Percentiles rank a stretch among this genome's conserved stretches.
Conservation (phyloP, 1,140 invertebrate species). For the Cotesia chilonis region DNA sequence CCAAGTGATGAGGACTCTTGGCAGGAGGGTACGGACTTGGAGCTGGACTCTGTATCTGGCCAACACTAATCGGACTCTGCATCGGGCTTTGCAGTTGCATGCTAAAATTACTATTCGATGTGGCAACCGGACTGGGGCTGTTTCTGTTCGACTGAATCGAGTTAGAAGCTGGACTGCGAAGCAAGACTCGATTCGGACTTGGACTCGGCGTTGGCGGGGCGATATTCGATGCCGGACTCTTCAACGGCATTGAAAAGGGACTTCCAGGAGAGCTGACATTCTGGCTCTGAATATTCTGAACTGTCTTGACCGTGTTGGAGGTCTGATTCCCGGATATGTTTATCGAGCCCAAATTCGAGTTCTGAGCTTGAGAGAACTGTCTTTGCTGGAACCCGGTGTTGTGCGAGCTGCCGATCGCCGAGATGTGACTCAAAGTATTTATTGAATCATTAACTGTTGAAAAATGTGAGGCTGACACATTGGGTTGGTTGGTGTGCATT, state of each 20-base stretch:
- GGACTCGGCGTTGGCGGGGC: constrained; percentile 64
- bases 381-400: constrained; percentile 51
- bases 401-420: constrained; percentile 40
- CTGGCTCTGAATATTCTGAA: constrained; percentile 61
- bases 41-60: constrained; percentile 63
- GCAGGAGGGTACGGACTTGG: constrained; percentile 63
- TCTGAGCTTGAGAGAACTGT: constrained; percentile 55
- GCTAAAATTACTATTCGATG: constrained; percentile 55
- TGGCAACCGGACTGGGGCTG: constrained; percentile 61
- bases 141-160: constrained; percentile 63
- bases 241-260: constrained; percentile 63
- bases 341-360: constrained; percentile 48
- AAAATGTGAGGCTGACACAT: constrained; percentile 53
- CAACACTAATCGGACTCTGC: constrained; percentile 63
- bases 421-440: constrained; percentile 49
- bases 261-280: constrained; percentile 60
- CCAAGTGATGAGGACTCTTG: constrained; percentile 61
- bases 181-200: constrained; percentile 60
- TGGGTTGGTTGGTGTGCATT: constrained; percentile 60
- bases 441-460: constrained; percentile 50
- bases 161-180: constrained; percentile 62
- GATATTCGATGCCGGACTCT: constrained; percentile 63
- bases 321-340: constrained; percentile 46
- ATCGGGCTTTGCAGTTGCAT: constrained; percentile 64
- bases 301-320: constrained; percentile 57